Evolutionary conservation across 2,888 invertebrate species (phyloP), one percentile per base, ranked within the genome.

Genomic region (Apoderus coryli): DNA sequence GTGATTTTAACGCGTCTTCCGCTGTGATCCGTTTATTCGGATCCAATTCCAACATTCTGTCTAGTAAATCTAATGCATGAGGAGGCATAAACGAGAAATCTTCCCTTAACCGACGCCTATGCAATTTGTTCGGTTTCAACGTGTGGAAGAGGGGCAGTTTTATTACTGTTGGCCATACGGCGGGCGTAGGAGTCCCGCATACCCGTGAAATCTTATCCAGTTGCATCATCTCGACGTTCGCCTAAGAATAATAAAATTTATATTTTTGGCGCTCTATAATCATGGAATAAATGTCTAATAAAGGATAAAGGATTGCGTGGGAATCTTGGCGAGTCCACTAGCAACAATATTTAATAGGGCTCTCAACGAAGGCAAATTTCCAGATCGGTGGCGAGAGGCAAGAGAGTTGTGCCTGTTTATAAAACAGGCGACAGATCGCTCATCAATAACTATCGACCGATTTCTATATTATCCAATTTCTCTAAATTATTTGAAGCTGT

Each of bases 151-250:
- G 69, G 0, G 95, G 95, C 44, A 98, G 65, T 53, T 82, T 79
- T 39, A 90, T 86, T 27, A 98, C 93, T 52, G 81, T 72, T 5
- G 96, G 96, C 96, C 96, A 98, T 22, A 88, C 88, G 24, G 89
- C 89, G 0, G 95, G 93, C 22, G 84, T 78, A 0, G 96, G 95
- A 0, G 93, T 88, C 10, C 96, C 98, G 63, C 98, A 98, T 12
- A 88, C 70, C 35, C 81, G 67, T 0, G 92, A 89, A 50, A 98
- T 98, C 57, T 82, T 74, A 52, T 96, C 95, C 42, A 98, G 59
- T 54, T 95, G 95, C 61, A 79, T 76, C 69, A 89, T 71, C 62
- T 98, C 96, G 31, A 79, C 69, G 55, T 82, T 88, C 1, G 90
- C 95, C 77, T 86, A 67, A 5, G 47, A 45, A 29, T 31, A 12